Base-by-base conservation (phyloP, 1,140 invertebrate species). In the Aphelinus certus region DNA sequence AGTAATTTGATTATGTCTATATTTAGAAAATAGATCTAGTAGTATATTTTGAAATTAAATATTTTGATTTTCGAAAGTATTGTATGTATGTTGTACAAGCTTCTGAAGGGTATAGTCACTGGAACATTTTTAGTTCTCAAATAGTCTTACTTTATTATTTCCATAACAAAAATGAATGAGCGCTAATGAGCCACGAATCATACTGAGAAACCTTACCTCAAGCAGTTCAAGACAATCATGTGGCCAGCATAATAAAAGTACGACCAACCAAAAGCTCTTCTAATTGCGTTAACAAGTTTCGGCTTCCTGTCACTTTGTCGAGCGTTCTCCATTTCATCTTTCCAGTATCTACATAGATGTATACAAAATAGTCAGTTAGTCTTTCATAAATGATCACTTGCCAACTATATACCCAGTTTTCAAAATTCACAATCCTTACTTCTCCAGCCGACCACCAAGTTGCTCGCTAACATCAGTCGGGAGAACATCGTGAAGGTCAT, bases 381-480 rank as follows among this genome's bases (percentile, higher is more conserved):
- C 26, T 26, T 26, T 26, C 26, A 26, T 26, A 26, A 26, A 26
- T 26, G 26, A 26, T 26, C 26, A 26, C 26, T 26, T 26, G 26
- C 26, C 26, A 26, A 26, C 26, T 26, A 26, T 26, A 26, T 26
- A 26, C 26, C 26, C 26, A 26, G 26, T 26, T 26, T 26, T 26
- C 26, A 26, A 26, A 26, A 26, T 26, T 26, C 26, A 26, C 26
- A 26, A 61, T 68, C 60, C 78, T 85, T 86, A 92, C 91, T 86
- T 89, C 88, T 92, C 90, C 7, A 92, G 83, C 47, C 86, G 84
- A 78, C 90, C 88, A 3, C 90, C 90, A 26, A 92, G 85, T 71
- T 86, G 87, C 75, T 89, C 88, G 3, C 90, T 90, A 10, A 86
- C 81, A 77, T 90, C 89, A 72, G 76, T 82, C 73, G 89, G 87